Evolutionary conservation across 2,888 invertebrate species (phyloP), one percentile per base, ranked within the genome.

Genomic region (Ephialtes manifestator): DNA sequence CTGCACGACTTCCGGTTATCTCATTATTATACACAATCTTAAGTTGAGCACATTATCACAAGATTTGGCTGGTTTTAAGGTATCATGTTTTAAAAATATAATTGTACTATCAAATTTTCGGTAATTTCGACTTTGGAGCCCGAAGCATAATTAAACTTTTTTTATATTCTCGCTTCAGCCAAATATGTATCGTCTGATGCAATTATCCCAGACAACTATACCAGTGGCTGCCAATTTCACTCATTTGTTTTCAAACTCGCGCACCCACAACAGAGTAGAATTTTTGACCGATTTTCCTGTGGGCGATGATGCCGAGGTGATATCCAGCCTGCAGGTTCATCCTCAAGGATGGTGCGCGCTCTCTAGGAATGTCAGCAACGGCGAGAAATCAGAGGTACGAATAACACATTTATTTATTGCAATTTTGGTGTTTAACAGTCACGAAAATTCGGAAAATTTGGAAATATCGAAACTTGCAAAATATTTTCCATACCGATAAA

Each of bases 341-440:
- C 98, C 98, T 0, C 97, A 97, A 92, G 98, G 98, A 20, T 98
- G 98, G 97, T 97, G 97, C 93, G 97, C 97, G 20, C 95, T 98
- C 48, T 98, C 98, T 80, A 96, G 99, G 87, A 98, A 98, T 94
- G 97, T 98, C 78, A 98, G 97, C 91, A 96, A 96, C 85, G 97
- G 97, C 89, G 98, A 98, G 93, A 96, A 96, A 91, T 97, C 97
- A 53, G 99, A 99, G 96, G 97, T 97, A 94, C 93, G 93, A 65
- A 58, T 31, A 63, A 10, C 51, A 68, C 5, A 15, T 74, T 53
- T 76, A 4, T 83, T 18, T 53, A 15, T 51, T 43, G 68, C 53
- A n/a, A n/a, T n/a, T n/a, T n/a, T n/a, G n/a, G n/a, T n/a, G n/a
- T n/a, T n/a, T n/a, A 18, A 75, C 68, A 65, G 55, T 65, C 13